Conservation (phyloP, 2,888 invertebrate genomes). For the Nycteola revayana region DNA sequence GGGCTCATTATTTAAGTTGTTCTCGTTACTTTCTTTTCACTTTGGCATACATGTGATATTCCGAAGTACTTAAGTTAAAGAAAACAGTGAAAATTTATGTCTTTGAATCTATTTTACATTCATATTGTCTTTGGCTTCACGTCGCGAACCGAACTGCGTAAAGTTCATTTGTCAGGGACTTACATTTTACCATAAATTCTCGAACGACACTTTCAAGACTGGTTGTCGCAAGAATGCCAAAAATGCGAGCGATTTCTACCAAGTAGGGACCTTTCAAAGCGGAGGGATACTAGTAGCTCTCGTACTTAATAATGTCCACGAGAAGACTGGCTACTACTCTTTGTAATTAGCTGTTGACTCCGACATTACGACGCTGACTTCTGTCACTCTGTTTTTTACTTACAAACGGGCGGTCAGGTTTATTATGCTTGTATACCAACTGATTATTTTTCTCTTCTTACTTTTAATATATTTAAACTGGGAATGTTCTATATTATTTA, state of each 20-base stretch:
- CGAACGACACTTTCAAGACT: conserved; percentile 45
- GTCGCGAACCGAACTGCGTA: conserved; percentile 55
- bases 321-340: conserved; percentile 24
- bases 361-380: conserved; percentile 29
- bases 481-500: no score
- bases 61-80: conserved; percentile 35
- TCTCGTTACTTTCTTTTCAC: conserved; percentile 3
- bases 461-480: no score
- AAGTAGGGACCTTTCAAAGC: conserved; percentile 35
- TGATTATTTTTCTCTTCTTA: no score
- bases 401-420: no score
- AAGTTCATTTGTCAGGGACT: conserved; percentile 66
- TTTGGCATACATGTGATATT: conserved; percentile 25
- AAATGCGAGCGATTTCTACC: conserved; percentile 32
- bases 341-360: conserved; percentile 39
- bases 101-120: conserved; percentile 60
- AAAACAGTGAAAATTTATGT: conserved; percentile 47
- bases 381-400: conserved; percentile 13
- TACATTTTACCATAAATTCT: conserved; percentile 54
- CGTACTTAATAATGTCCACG: conserved; percentile 35
- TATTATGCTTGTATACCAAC: no score
- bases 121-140: conserved; percentile 54
- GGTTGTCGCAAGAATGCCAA: conserved; percentile 42
- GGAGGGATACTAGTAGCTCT: conserved; percentile 33
- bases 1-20: conserved; percentile 4